A percentile compares a stretch with the other conserved stretches of the same genome.
Evolutionary conservation across 1,140 invertebrate genomes (phyloP).

Genomic region (Lordiphosa clarofinis): DNA sequence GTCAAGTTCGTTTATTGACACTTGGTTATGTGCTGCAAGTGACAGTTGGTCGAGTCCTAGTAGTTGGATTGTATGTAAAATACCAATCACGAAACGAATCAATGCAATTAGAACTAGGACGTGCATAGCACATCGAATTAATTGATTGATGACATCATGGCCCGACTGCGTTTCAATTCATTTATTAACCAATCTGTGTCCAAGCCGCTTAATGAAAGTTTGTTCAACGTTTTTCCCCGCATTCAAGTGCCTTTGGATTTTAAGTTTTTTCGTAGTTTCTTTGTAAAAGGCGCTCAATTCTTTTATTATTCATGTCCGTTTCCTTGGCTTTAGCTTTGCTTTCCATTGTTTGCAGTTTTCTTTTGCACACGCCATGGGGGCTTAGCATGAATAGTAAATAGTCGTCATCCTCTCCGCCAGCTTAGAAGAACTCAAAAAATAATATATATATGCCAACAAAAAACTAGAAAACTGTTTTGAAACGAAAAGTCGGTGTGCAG

Average conservation of each 20-base stretch:
- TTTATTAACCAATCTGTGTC: conserved; percentile 63
- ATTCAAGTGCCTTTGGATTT: conserved; percentile 33
- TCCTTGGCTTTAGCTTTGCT: conserved; percentile 48
- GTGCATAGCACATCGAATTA: conserved; percentile 65
- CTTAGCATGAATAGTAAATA: conserved; percentile 75
- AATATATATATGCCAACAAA: conserved; percentile 7
- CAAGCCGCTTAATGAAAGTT: conserved; percentile 67
- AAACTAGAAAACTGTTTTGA: conserved; percentile 22
- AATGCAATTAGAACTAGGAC: conserved; percentile 63
- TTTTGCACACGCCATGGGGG: conserved; percentile 58
- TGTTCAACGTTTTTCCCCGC: conserved; percentile 26
- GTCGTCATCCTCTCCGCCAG: conserved; percentile 14
- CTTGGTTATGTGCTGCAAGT: conserved; percentile 68
- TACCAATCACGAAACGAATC: conserved; percentile 43
- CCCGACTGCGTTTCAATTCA: conserved; percentile 60
- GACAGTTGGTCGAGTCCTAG: conserved; percentile 33
- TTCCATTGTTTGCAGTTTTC: conserved; percentile 69
- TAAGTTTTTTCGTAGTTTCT: conserved; percentile 11
- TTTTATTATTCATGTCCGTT: conserved; percentile 65
- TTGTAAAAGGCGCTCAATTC: conserved; percentile 63
- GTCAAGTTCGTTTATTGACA: conserved; percentile 64
- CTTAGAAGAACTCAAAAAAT: conserved; percentile 14
- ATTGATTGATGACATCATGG: conserved; percentile 73
- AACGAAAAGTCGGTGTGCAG: conserved; percentile 30
- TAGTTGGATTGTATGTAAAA: conserved; percentile 8